Evolutionary conservation across 35 echinoderm and acorn worm species (phyloP).

Genomic region (Acanthaster planci): DNA sequence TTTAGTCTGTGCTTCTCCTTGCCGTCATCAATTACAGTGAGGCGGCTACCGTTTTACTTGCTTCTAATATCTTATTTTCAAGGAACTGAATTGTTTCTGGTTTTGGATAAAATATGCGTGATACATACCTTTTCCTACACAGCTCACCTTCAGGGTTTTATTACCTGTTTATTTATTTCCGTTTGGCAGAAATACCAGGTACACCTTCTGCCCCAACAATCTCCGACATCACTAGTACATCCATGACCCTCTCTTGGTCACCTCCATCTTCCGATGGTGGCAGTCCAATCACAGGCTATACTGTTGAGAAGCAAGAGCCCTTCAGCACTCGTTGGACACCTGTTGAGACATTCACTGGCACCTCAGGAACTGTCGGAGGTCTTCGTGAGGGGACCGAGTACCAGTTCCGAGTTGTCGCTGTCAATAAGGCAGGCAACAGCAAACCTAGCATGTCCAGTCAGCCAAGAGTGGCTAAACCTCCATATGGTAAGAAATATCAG

Average conservation of each 20-base stretch:
- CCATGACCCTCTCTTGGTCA: slow-evolving; percentile 72
- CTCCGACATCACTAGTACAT: slow-evolving; percentile 55
- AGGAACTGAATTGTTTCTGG: too few species aligned
- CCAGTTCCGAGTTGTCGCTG: slow-evolving; percentile 79
- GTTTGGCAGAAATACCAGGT: slow-evolving; percentile 52
- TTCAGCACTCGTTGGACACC: slow-evolving; percentile 75
- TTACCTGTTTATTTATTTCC: too few species aligned
- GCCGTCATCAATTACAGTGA: too few species aligned
- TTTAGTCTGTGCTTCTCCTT: too few species aligned
- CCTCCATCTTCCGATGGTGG: slow-evolving; percentile 74
- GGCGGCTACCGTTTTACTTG: too few species aligned
- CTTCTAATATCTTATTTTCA: too few species aligned
- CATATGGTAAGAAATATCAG: slow-evolving; percentile 67
- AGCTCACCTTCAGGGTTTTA: too few species aligned
- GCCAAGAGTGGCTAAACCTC: slow-evolving; percentile 64
- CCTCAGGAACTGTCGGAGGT: slow-evolving; percentile 36
- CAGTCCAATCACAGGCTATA: slow-evolving; percentile 77
- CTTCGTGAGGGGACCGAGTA: slow-evolving; percentile 78
- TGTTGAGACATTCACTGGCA: slow-evolving; percentile 60
- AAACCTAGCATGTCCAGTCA: slow-evolving; percentile 67
- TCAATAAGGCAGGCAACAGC: slow-evolving; percentile 78
- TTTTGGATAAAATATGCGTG: too few species aligned
- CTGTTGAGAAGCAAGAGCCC: slow-evolving; percentile 80
- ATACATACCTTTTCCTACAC: too few species aligned
- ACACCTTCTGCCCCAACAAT: slow-evolving; percentile 66